Percentiles rank a stretch among this genome's conserved stretches.
Conservation (phyloP, 2,797 vertebrate genomes). For the Artibeus jamaicensis region DNA sequence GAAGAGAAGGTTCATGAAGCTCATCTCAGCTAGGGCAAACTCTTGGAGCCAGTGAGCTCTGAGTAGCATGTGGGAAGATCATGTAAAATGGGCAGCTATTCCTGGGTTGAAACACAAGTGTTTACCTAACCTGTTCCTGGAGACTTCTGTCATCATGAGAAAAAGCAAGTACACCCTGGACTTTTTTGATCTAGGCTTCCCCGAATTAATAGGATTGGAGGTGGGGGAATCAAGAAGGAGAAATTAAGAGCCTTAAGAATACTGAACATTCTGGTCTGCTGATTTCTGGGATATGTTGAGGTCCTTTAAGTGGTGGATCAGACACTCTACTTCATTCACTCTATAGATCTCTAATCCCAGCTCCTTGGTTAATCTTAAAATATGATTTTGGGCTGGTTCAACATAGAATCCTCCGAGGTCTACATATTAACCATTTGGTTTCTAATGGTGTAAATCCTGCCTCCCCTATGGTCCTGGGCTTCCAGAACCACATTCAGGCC, state of each 20-base stretch:
- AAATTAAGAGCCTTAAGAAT: not conserved
- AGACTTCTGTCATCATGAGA: conserved; percentile 35
- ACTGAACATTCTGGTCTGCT: not conserved
- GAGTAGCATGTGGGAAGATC: not conserved
- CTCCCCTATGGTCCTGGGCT: conserved; percentile 93
- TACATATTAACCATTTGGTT: conserved; percentile 95
- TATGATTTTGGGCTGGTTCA: conserved; percentile 95
- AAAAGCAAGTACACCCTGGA: conserved; percentile 43
- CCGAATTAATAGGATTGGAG: conserved; percentile 54
- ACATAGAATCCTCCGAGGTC: conserved; percentile 96
- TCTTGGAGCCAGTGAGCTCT: not conserved
- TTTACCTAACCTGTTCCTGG: conserved; percentile 50
- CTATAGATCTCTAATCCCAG: conserved; percentile 93
- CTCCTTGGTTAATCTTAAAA: conserved; percentile 92
- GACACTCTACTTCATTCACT: conserved; percentile 92
- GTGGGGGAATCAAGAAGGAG: not conserved
- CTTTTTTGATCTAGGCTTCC: conserved; percentile 56
- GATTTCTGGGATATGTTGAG: not conserved
- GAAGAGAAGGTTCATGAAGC: not conserved
- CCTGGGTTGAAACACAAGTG: conserved; percentile 8
- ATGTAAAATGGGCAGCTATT: not conserved
- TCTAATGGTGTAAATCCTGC: conserved; percentile 92
- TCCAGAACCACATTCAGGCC: conserved; percentile 93
- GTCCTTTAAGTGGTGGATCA: conserved; percentile 91
- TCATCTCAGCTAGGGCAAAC: not conserved